These are phyloP conservation scores for Corydoras sp. DNA, from an alignment of 2,113 vertebrate species.

Conservation along the genomic window DNA sequence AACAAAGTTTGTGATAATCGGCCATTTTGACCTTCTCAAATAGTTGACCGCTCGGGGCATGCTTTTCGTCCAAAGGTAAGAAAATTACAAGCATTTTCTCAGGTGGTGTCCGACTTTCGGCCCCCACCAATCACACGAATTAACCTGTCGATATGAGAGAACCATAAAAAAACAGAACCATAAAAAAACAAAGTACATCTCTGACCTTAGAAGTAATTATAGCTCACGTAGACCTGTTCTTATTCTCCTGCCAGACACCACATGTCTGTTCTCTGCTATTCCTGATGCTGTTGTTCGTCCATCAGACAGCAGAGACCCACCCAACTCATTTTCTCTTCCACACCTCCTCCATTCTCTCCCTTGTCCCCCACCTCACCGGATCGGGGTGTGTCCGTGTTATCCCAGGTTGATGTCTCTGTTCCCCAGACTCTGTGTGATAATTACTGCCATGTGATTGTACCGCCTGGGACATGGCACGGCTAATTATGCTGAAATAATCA, in stretches of 20 bases:
- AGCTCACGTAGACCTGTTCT: slow-evolving; percentile 28
- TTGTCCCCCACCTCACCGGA: slow-evolving; percentile 13
- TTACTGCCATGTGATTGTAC: slow-evolving; percentile 58
- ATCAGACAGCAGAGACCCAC: slow-evolving; percentile 50
- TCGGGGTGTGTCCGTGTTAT: slow-evolving; percentile 29
- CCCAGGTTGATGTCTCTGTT: slow-evolving; percentile 54
- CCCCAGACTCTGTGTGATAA: slow-evolving; percentile 57
- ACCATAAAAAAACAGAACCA: background rate
- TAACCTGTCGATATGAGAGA: too few species aligned
- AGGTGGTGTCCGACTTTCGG: too few species aligned
- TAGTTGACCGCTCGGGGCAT: too few species aligned
- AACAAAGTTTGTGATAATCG: too few species aligned
- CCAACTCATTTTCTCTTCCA: slow-evolving; percentile 43
- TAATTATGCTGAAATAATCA: slow-evolving; percentile 67
- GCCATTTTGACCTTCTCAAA: too few species aligned
- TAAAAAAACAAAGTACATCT: background rate
- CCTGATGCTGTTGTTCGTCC: slow-evolving; percentile 47
- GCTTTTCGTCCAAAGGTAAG: too few species aligned
- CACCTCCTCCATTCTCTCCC: slow-evolving; percentile 24
- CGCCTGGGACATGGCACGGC: slow-evolving; percentile 54
- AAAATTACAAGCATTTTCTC: too few species aligned
- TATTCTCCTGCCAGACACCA: slow-evolving; percentile 2
- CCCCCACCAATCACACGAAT: too few species aligned
- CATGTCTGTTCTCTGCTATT: slow-evolving; percentile 43
- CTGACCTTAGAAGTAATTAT: background rate